Conservation (phyloP, 1,140 invertebrate species). For the Drosophila suzukii region DNA sequence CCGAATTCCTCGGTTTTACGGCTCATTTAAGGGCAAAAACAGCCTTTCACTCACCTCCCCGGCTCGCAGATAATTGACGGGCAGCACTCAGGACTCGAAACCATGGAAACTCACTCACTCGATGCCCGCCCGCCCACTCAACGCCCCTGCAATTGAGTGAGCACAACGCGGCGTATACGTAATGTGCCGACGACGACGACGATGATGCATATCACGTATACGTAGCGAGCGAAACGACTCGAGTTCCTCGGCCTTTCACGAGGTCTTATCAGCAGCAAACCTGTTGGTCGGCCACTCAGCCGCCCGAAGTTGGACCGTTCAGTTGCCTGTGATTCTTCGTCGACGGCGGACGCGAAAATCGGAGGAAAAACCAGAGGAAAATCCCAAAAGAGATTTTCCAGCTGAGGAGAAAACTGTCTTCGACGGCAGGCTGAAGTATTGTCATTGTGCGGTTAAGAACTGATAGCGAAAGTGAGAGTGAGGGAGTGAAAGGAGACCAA, state of each 20-base stretch:
- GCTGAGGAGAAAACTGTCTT: slow-evolving; percentile 27
- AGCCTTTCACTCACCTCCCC: slow-evolving; percentile 27
- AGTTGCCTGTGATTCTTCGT: slow-evolving; percentile 77
- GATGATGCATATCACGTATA: slow-evolving; percentile 21
- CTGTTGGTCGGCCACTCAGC: slow-evolving; percentile 63
- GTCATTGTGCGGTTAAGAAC: slow-evolving; percentile 20
- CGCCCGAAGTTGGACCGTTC: slow-evolving; percentile 34
- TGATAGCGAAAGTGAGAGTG: slow-evolving; percentile 45
- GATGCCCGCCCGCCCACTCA: slow-evolving; percentile 6
- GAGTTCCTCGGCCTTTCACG: slow-evolving; percentile 32
- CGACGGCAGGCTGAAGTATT: slow-evolving; percentile 23
- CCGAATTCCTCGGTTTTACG: slow-evolving; percentile 6
- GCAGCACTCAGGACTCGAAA: neutral
- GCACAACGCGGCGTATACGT: slow-evolving; percentile 24
- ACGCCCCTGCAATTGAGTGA: slow-evolving; percentile 20
- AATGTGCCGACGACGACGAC: slow-evolving; percentile 2
- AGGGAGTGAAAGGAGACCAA: slow-evolving; percentile 39
- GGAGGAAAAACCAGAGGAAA: slow-evolving; percentile 31
- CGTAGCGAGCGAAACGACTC: slow-evolving; percentile 25
- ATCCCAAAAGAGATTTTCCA: slow-evolving; percentile 15
- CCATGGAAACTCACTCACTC: slow-evolving; percentile 20
- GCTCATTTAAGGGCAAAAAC: neutral
- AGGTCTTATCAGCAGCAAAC: slow-evolving; percentile 72
- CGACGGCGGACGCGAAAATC: slow-evolving; percentile 65
- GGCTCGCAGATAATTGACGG: neutral